A percentile compares a stretch with the other conserved stretches of the same genome.
Conservation (phyloP, 1,140 invertebrate genomes). For the Phthorimaea operculella region DNA sequence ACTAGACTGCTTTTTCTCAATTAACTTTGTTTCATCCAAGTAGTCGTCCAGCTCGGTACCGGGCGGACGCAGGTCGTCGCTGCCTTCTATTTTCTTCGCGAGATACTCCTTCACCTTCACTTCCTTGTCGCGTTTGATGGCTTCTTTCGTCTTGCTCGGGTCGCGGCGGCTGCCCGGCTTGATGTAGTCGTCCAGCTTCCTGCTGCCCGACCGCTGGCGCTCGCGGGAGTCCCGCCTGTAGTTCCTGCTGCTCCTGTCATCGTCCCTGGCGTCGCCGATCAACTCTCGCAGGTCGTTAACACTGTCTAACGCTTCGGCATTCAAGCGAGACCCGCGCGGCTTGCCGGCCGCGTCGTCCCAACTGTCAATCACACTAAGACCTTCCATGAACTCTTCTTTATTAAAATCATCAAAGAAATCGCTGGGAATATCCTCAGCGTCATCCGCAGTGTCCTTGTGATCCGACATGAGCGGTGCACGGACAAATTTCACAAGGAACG, state of each 20-base stretch:
- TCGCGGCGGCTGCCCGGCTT: slow-evolving; percentile 54
- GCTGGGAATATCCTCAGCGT: slow-evolving; percentile 53
- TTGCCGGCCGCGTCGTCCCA: slow-evolving; percentile 37
- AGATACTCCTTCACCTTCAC: slow-evolving; percentile 53
- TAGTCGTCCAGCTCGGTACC: slow-evolving; percentile 57
- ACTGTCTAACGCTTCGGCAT: slow-evolving; percentile 25
- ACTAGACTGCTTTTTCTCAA: slow-evolving; percentile 13
- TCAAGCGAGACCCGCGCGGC: slow-evolving; percentile 13
- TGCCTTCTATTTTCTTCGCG: slow-evolving; percentile 46
- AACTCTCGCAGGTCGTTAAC: slow-evolving; percentile 41
- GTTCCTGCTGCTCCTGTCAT: slow-evolving; percentile 8
- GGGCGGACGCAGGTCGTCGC: slow-evolving; percentile 45
- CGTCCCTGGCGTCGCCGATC: slow-evolving; percentile 24
- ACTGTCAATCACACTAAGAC: slow-evolving; percentile 58
- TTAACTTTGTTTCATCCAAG: slow-evolving; percentile 27
- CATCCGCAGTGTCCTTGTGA: background rate
- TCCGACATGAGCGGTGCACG: background rate
- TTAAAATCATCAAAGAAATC: slow-evolving; percentile 61
- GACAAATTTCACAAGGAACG: too few relatives aligned
- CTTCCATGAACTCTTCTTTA: slow-evolving; percentile 58
- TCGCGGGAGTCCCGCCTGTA: slow-evolving; percentile 6
- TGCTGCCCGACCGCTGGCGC: slow-evolving; percentile 4
- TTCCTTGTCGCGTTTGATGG: slow-evolving; percentile 55
- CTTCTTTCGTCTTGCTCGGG: slow-evolving; percentile 53
- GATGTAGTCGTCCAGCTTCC: slow-evolving; percentile 37